Evolutionary conservation across 2,797 vertebrate genomes (phyloP).

Genomic region (Phataginus tetradactyla): DNA sequence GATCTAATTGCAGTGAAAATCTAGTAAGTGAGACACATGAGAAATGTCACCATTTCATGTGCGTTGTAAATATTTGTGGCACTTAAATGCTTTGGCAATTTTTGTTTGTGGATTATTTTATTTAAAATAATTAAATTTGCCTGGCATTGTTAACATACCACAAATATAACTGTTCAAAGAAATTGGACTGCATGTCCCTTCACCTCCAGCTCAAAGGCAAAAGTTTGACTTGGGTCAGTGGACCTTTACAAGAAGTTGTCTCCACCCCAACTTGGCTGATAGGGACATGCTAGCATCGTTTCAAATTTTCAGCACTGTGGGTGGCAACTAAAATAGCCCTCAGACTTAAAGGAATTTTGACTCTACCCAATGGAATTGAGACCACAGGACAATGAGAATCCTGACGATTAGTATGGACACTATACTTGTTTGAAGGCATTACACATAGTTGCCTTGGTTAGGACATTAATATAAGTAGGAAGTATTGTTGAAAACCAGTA

Average conservation of each 20-base stretch:
- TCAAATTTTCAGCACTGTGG: neutral
- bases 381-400: neutral
- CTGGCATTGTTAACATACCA: neutral
- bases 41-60: neutral
- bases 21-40: neutral
- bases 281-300: neutral
- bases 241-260: neutral
- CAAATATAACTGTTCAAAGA: neutral
- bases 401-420: neutral
- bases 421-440: neutral
- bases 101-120: neutral
- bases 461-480: neutral
- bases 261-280: neutral
- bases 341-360: conserved; percentile 1
- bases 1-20: neutral
- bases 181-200: neutral
- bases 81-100: conserved; percentile 18
- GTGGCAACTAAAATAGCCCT: neutral
- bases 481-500: neutral
- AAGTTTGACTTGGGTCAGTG: neutral
- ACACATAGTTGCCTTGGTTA: neutral
- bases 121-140: conserved; percentile 27
- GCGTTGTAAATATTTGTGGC: neutral
- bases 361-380: neutral
- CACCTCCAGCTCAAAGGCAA: neutral